phyloP scores from a whole-genome alignment of 2,113 vertebrate species.

The Pomatostomus ruficeps region DNA sequence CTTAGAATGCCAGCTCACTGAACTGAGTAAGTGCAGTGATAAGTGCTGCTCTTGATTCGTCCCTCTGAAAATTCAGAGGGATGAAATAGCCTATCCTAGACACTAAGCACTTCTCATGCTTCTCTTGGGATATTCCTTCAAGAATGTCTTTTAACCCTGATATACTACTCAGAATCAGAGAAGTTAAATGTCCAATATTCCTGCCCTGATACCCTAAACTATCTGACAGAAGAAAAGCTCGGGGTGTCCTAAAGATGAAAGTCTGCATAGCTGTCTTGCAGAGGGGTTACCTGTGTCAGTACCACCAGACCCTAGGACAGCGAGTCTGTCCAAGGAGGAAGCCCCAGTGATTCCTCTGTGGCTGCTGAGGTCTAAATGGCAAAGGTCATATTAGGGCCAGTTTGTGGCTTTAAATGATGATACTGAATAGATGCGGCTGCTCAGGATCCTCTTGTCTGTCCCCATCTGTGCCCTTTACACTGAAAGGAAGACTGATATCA shows the following conservation, averaged over 20 bases:
- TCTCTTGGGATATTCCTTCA: background rate
- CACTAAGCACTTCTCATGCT: background rate
- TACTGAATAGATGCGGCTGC: background rate
- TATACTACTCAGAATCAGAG: background rate
- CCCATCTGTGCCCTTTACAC: background rate
- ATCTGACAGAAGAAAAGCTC: background rate
- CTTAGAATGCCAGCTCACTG: background rate
- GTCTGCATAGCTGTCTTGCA: background rate
- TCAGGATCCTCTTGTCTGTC: background rate
- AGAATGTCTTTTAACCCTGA: background rate
- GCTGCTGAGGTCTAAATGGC: background rate
- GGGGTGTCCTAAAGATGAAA: background rate
- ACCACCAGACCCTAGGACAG: background rate
- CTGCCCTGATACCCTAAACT: background rate
- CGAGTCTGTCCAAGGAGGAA: background rate
- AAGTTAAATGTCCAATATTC: background rate
- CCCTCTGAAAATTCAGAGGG: background rate
- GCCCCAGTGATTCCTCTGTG: background rate
- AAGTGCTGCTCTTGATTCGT: background rate
- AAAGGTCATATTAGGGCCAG: background rate
- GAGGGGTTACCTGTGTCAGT: background rate
- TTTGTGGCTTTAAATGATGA: background rate
- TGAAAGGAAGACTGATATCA: constrained; percentile 2
- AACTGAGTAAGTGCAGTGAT: background rate
- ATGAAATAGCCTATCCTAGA: background rate